Percentiles rank a stretch among this genome's conserved stretches.
Conservation (phyloP, 2,113 vertebrate species). For the Verasper variegatus region DNA sequence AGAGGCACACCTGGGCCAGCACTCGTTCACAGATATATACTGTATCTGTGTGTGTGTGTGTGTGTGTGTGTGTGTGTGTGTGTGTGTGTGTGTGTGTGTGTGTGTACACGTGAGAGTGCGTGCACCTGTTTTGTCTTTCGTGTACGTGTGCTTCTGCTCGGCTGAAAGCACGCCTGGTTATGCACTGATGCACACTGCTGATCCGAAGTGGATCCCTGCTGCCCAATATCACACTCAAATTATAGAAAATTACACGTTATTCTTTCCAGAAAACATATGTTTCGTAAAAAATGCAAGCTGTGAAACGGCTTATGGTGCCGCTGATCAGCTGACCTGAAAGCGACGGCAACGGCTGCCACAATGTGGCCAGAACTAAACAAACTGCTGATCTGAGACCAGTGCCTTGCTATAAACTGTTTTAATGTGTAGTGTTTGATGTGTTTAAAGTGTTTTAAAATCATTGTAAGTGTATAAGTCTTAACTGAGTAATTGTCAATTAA, state of each 20-base stretch:
- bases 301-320: neutral
- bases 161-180: neutral
- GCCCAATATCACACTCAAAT: conserved; percentile 38
- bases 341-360: neutral
- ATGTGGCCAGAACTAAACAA: neutral
- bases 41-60: conserved; percentile 23
- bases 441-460: too few relatives aligned
- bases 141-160: conserved; percentile 12
- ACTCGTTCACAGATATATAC: conserved; percentile 46
- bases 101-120: conserved; percentile 12
- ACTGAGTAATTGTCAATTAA: neutral
- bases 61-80: neutral
- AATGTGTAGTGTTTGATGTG: too few relatives aligned
- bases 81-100: too few relatives aligned
- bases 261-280: conserved; percentile 38
- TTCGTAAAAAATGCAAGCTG: conserved; percentile 2
- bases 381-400: neutral
- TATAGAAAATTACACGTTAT: conserved; percentile 36
- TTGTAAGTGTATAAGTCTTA: too few relatives aligned
- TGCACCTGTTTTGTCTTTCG: conserved; percentile 10
- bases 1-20: conserved; percentile 68
- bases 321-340: conserved; percentile 10
- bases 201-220: conserved; percentile 25
- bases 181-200: conserved; percentile 24
- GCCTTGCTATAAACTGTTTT: neutral